A percentile compares a stretch with the other conserved stretches of the same genome.
Conservation (phyloP, 2,113 vertebrate genomes). For the Protobothrops mucrosquamatus region DNA sequence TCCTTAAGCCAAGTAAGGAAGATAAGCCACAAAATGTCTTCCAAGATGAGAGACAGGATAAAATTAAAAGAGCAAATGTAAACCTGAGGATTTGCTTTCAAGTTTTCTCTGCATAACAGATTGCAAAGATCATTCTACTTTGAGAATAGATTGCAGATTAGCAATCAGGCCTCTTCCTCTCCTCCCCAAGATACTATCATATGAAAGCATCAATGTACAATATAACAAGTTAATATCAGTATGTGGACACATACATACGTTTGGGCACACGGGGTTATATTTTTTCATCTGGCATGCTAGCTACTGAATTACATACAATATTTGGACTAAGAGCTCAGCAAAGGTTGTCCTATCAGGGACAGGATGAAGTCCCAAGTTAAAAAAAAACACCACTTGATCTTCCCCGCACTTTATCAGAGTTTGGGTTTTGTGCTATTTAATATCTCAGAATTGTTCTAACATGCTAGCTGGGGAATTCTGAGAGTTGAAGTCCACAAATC, state of each 20-base stretch:
- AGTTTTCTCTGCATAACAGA: neutral
- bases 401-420: neutral
- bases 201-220: neutral
- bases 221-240: neutral
- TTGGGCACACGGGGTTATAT: neutral
- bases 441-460: neutral
- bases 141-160: neutral
- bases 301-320: neutral
- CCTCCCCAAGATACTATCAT: neutral
- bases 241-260: neutral
- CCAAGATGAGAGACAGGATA: neutral
- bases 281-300: neutral
- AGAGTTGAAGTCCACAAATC: neutral
- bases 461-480: neutral
- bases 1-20: neutral
- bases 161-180: neutral
- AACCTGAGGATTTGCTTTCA: neutral
- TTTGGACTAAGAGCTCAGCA: neutral
- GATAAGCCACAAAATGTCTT: neutral
- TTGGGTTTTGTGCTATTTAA: neutral
- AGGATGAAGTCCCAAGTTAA: neutral
- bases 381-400: neutral
- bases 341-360: neutral
- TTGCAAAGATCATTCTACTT: neutral
- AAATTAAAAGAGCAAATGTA: neutral